Evolutionary conservation across 2,113 vertebrate species (phyloP), one percentile per base, ranked within the genome.

Genomic region (Lonchura striata): DNA sequence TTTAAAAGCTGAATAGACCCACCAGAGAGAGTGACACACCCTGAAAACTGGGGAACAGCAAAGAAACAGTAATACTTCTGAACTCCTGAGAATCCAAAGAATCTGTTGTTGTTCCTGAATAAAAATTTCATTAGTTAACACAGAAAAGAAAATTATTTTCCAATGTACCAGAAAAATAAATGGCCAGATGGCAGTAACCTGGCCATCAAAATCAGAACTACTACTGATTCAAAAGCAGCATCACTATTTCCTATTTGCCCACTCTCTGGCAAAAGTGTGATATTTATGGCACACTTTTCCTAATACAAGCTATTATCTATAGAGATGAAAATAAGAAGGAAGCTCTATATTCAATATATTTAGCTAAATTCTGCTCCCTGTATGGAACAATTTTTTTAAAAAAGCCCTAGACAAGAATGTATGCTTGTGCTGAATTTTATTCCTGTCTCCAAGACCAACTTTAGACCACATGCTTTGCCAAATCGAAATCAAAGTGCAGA

Each of bases 141-240:
- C 41, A 91, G 84, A 94, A 95, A 96, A 95, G 37, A 60, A 81
- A 77, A 64, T 91, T 95, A 60, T 97, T 97, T 97, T 96, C 86
- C 91, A 96, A 27, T 74, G 69, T 90, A 88, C 61, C 39, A 85
- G 65, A 54, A 86, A 92, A 95, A 82, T 89, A 82, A 96, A 74
- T 75, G 85, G 92, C 86, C 92, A 95, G 92, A 87, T 91, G 92
- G 77, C 94, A 95, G 93, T 96, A 96, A 97, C 91, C 82, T 96
- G 70, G 71, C 59, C 66, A 91, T 86, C 78, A 95, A 91, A 90
- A 92, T 95, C 84, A 84, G 84, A 42, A 60, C 60, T 90, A 31
- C 69, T 93, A 44, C 66, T 92, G 84, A 88, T 56, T 93, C 65
- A 82, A 70, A 83, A 89, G 57, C 65, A 92, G 59, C 63, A 47